Conservation (phyloP, 2,797 vertebrate genomes). For the Phoxinus dragarum region DNA sequence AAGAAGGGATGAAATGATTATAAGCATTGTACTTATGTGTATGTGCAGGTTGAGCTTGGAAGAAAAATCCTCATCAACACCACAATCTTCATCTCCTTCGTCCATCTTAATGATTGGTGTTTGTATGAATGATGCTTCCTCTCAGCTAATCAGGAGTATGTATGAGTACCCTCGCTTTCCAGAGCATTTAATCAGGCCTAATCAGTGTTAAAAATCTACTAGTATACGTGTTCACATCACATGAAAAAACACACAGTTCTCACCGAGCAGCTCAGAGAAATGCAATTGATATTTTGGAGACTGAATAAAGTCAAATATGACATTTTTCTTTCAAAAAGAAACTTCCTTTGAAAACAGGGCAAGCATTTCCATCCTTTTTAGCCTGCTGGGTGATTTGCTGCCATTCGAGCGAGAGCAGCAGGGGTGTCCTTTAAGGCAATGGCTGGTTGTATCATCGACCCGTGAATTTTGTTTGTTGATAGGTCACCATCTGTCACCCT, state of each 20-base stretch:
- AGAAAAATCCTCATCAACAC: conserved; percentile 48
- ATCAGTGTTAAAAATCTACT: conserved; percentile 19
- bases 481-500: conserved; percentile 62
- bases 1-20: conserved; percentile 38
- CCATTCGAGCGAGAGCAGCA: conserved; percentile 37
- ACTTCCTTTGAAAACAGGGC: conserved; percentile 3
- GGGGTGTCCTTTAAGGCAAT: conserved; percentile 45
- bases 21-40: conserved; percentile 25
- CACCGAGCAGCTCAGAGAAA: conserved; percentile 1
- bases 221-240: not conserved
- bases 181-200: conserved; percentile 35
- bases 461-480: conserved; percentile 57
- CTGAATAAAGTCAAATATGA: not conserved
- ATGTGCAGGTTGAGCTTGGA: conserved; percentile 19
- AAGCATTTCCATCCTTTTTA: conserved; percentile 35
- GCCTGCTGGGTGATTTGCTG: conserved; percentile 31
- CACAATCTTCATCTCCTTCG: conserved; percentile 25
- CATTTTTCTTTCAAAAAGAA: conserved; percentile 16
- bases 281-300: not conserved
- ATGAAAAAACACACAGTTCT: not conserved
- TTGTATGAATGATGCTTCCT: conserved; percentile 48
- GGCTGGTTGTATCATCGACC: conserved; percentile 53
- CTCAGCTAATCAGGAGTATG: conserved; percentile 53
- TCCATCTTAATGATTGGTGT: conserved; percentile 43
- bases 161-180: conserved; percentile 15